phyloP scores from a whole-genome alignment of 2,888 invertebrate genomes.

The Hydraecia micacea region DNA sequence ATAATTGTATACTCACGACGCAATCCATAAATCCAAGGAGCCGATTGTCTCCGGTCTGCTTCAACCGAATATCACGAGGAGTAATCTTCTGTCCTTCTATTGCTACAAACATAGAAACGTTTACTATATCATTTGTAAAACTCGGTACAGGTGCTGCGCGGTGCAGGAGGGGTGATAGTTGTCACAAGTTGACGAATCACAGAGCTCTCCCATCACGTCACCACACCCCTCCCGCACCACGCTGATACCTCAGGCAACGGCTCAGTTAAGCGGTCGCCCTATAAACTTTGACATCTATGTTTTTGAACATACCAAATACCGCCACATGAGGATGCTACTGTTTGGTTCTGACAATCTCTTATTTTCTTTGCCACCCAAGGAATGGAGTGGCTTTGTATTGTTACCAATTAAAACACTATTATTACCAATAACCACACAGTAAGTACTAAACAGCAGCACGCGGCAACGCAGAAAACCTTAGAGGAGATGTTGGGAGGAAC shows the following conservation, averaged over 20 bases:
- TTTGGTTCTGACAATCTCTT: not conserved
- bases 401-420: not conserved
- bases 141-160: too few relatives aligned
- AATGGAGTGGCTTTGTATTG: not conserved
- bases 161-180: too few relatives aligned
- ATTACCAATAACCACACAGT: not conserved
- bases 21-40: conserved; percentile 77
- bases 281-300: too few relatives aligned
- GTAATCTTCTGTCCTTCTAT: conserved; percentile 47
- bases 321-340: not conserved
- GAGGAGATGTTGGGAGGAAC: not conserved
- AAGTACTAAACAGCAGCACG: not conserved
- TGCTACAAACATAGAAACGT: conserved; percentile 22
- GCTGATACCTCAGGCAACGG: too few relatives aligned
- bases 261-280: too few relatives aligned
- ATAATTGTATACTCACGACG: conserved; percentile 67
- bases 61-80: conserved; percentile 72
- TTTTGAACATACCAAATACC: too few relatives aligned
- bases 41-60: conserved; percentile 76
- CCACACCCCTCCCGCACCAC: too few relatives aligned
- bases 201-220: too few relatives aligned
- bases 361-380: not conserved
- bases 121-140: not conserved
- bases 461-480: not conserved
- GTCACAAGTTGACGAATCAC: too few relatives aligned